Conservation (phyloP, 2,797 vertebrate genomes). For the Tragelaphus eurycerus region DNA sequence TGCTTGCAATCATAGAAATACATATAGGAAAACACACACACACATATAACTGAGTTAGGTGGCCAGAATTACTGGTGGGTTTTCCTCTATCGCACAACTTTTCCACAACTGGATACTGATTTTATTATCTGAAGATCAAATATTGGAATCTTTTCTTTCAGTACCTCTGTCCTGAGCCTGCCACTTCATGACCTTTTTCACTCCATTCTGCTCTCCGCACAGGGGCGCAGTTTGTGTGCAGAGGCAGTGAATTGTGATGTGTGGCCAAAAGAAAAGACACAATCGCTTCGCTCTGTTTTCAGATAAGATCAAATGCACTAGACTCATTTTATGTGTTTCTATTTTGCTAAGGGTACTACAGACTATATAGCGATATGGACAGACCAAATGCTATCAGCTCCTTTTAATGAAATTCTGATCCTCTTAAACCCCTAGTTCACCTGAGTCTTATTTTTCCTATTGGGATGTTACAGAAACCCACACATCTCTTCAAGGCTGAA, state of each 20-base stretch:
- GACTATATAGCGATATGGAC: slow-evolving; percentile 7
- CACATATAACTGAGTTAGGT: neutral
- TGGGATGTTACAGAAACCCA: neutral
- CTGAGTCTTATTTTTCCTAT: neutral
- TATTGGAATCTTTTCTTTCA: neutral
- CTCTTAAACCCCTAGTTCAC: neutral
- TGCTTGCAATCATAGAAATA: neutral
- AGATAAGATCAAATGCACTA: slow-evolving; percentile 24
- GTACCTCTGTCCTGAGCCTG: neutral
- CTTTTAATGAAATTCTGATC: slow-evolving; percentile 56
- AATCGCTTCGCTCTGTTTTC: neutral
- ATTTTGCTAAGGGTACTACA: slow-evolving; percentile 27
- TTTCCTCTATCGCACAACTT: neutral
- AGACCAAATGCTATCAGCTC: slow-evolving; percentile 12
- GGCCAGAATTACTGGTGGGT: neutral
- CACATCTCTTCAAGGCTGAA: neutral
- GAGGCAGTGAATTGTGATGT: neutral
- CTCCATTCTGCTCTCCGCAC: accelerated
- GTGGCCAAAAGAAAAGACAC: neutral
- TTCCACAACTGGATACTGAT: neutral
- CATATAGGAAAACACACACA: neutral
- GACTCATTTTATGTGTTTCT: slow-evolving; percentile 1
- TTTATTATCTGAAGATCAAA: neutral
- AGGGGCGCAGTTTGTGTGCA: neutral
- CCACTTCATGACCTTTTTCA: neutral